phyloP scores from a whole-genome alignment of 2,113 vertebrate genomes.

The Centropristis striata region DNA sequence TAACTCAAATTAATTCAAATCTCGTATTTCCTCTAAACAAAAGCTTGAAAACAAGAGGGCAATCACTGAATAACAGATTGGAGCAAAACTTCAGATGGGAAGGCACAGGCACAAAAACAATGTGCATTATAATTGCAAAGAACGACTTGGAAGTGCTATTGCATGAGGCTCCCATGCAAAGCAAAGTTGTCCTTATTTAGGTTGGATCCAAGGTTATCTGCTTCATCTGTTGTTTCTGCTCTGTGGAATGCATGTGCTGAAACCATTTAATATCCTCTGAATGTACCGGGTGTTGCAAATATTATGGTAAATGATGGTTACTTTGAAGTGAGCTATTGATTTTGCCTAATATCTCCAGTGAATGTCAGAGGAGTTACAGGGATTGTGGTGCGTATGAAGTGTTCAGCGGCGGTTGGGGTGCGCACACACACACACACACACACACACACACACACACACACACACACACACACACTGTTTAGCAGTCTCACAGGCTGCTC shows the following conservation, averaged over 20 bases:
- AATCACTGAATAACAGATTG: constrained; percentile 1
- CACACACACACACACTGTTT: constrained; percentile 54
- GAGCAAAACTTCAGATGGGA: constrained; percentile 9
- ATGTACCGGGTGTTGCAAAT: constrained; percentile 47
- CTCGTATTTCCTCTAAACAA: background rate
- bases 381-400: constrained; percentile 51
- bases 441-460: constrained; percentile 46
- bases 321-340: constrained; percentile 74
- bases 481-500: constrained; percentile 17
- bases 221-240: constrained; percentile 67
- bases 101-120: constrained; percentile 49
- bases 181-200: constrained; percentile 71
- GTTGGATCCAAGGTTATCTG: constrained; percentile 69
- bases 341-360: constrained; percentile 65
- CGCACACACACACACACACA: constrained; percentile 49
- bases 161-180: constrained; percentile 59
- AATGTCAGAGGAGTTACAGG: constrained; percentile 49
- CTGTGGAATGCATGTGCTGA: constrained; percentile 65
- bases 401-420: constrained; percentile 52
- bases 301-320: constrained; percentile 52
- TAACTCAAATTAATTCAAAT: background rate
- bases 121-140: background rate
- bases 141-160: background rate
- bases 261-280: constrained; percentile 68
- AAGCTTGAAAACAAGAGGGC: background rate